These are phyloP conservation scores for Polyergus mexicanus DNA, from an alignment of 1,140 invertebrate genomes.

Conservation along the genomic window DNA sequence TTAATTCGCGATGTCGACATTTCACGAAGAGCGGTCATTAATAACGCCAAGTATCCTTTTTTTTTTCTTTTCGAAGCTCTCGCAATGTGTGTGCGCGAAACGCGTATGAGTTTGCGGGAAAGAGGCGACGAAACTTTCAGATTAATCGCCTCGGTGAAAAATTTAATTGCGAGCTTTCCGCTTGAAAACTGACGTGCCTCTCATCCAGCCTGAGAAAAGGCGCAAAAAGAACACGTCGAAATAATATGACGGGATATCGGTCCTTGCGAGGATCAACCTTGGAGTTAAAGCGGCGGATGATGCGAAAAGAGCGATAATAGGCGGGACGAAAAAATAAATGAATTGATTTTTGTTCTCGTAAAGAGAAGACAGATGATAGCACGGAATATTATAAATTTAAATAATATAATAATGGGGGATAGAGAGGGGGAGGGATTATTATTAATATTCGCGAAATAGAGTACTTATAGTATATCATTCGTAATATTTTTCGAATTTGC, in stretches of 20 bases:
- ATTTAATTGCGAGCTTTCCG: slow-evolving; percentile 66
- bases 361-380: background rate
- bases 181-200: slow-evolving; percentile 35
- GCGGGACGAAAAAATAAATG: slow-evolving; percentile 36
- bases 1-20: slow-evolving; percentile 57
- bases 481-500: too few species aligned
- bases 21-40: slow-evolving; percentile 45
- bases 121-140: slow-evolving; percentile 33
- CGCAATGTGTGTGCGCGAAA: background rate
- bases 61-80: slow-evolving; percentile 14
- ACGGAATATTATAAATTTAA: background rate
- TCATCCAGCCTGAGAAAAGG: background rate
- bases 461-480: too few species aligned
- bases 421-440: too few species aligned
- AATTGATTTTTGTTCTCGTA: slow-evolving; percentile 32
- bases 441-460: too few species aligned
- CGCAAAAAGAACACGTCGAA: slow-evolving; percentile 40
- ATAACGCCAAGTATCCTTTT: slow-evolving; percentile 52
- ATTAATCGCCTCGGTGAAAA: slow-evolving; percentile 58
- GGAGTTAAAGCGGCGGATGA: slow-evolving; percentile 15
- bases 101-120: background rate
- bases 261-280: slow-evolving; percentile 15
- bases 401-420: too few species aligned
- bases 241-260: slow-evolving; percentile 37
- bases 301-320: slow-evolving; percentile 1